Conservation (phyloP, 2,888 invertebrate species). For the Electrophaes corylata region DNA sequence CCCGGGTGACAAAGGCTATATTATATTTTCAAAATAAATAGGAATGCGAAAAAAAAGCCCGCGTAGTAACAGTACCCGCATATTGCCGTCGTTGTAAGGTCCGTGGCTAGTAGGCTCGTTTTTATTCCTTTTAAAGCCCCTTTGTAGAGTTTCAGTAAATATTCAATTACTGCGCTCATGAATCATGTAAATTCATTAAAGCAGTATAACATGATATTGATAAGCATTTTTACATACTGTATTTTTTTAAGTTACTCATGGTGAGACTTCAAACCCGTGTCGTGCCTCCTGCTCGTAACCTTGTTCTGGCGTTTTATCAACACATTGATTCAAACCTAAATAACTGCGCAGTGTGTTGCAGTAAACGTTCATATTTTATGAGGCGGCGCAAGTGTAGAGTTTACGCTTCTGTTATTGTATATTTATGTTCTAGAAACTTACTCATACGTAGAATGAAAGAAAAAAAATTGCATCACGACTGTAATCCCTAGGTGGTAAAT, state of each 20-base stretch:
- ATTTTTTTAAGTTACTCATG: slow-evolving; percentile 2
- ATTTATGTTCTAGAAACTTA: too few relatives aligned
- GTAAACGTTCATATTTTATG: slow-evolving; percentile 20
- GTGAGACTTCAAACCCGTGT: background rate
- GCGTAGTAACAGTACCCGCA: too few relatives aligned
- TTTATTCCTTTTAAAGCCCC: background rate
- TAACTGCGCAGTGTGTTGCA: slow-evolving; percentile 46
- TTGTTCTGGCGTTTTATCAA: slow-evolving; percentile 53
- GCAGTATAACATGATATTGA: slow-evolving; percentile 6
- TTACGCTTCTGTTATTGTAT: background rate
- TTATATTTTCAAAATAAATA: too few relatives aligned
- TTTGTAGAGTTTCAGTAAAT: background rate
- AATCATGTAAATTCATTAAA: slow-evolving; percentile 17
- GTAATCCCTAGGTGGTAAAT: too few relatives aligned
- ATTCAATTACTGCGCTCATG: slow-evolving; percentile 10
- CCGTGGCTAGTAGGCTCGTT: background rate
- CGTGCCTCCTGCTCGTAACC: slow-evolving; percentile 34
- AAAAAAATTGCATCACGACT: too few relatives aligned
- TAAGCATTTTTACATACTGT: background rate
- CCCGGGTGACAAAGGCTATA: too few relatives aligned
- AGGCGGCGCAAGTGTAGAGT: slow-evolving; percentile 15
- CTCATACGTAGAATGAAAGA: too few relatives aligned
- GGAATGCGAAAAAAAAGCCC: too few relatives aligned
- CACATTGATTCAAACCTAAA: slow-evolving; percentile 59
- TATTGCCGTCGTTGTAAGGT: background rate